These are phyloP conservation scores for Scaptomyza cyrtandrae DNA, from an alignment of 2,888 invertebrate genomes.

Conservation along the genomic window DNA sequence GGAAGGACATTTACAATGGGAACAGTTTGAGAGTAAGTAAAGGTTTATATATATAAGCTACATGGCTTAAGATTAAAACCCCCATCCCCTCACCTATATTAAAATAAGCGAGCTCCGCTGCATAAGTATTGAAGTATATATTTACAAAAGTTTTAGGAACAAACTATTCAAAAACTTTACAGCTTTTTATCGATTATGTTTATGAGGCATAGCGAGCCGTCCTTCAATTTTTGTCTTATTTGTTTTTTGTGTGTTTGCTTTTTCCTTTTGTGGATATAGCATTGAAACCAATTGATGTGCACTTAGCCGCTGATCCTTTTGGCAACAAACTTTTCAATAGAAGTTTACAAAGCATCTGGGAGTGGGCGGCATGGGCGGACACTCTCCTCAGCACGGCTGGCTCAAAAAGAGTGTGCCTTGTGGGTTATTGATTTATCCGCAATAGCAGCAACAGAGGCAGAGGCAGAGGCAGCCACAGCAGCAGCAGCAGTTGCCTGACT, in stretches of 20 bases:
- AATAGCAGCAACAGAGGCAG: not conserved
- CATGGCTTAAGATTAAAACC: not conserved
- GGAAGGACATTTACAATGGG: conserved; percentile 60
- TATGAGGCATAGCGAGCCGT: conserved; percentile 30
- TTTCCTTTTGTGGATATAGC: conserved; percentile 47
- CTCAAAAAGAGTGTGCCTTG: conserved; percentile 60
- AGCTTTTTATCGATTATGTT: conserved; percentile 56
- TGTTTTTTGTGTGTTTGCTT: not conserved
- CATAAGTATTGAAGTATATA: conserved; percentile 51
- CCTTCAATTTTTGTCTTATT: conserved; percentile 23
- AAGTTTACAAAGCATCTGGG: conserved; percentile 57
- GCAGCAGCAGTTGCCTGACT: conserved; percentile 4
- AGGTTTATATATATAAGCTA: conserved; percentile 26
- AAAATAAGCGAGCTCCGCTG: conserved; percentile 33
- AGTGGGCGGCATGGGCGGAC: conserved; percentile 14
- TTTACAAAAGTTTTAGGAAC: conserved; percentile 75
- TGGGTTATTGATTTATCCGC: conserved; percentile 66
- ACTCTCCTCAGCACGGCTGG: conserved; percentile 1
- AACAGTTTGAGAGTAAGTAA: conserved; percentile 2
- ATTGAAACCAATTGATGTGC: conserved; percentile 72
- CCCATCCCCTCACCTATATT: not conserved
- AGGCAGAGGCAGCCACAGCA: too few species aligned
- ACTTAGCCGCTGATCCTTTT: conserved; percentile 58
- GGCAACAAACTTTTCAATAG: conserved; percentile 50
- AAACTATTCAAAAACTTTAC: conserved; percentile 71